Percentiles rank a stretch among this genome's conserved stretches.
Evolutionary conservation across 2,113 vertebrate genomes (phyloP).

Genomic region (Elephantulus edwardii): DNA sequence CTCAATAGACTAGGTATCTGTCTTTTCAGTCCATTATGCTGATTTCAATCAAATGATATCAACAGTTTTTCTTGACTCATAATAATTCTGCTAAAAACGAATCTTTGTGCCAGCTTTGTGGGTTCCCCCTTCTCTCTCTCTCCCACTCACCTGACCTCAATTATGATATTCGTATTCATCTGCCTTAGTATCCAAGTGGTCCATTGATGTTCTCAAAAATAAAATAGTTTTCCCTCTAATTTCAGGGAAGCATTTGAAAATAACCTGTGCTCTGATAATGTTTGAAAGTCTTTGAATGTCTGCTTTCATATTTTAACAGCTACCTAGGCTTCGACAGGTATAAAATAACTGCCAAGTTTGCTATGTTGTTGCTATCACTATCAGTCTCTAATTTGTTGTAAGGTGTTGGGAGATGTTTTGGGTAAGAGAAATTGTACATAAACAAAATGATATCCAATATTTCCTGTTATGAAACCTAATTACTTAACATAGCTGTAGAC

Average conservation of each 20-base stretch:
- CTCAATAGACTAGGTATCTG: background rate
- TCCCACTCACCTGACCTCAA: background rate
- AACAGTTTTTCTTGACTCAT: background rate
- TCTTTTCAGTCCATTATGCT: background rate
- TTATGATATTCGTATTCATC: background rate
- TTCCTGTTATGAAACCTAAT: slow-evolving; percentile 14
- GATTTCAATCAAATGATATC: background rate
- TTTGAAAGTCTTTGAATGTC: background rate
- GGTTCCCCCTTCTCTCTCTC: background rate
- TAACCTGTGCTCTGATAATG: background rate
- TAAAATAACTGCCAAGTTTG: background rate
- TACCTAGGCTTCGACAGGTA: background rate
- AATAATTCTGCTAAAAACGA: background rate
- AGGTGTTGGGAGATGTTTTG: background rate
- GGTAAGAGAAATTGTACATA: background rate
- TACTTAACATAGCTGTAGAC: slow-evolving; percentile 13
- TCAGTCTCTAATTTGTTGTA: background rate
- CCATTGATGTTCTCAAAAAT: background rate
- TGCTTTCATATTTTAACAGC: slow-evolving; percentile 15
- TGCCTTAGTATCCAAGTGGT: background rate
- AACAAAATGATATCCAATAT: slow-evolving; percentile 4
- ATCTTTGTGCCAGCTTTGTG: background rate
- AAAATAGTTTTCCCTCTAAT: background rate
- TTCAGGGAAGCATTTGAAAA: slow-evolving; percentile 16
- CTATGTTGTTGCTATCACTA: background rate